phyloP scores from a whole-genome alignment of 2,888 invertebrate genomes.

The Amiota mariae region DNA sequence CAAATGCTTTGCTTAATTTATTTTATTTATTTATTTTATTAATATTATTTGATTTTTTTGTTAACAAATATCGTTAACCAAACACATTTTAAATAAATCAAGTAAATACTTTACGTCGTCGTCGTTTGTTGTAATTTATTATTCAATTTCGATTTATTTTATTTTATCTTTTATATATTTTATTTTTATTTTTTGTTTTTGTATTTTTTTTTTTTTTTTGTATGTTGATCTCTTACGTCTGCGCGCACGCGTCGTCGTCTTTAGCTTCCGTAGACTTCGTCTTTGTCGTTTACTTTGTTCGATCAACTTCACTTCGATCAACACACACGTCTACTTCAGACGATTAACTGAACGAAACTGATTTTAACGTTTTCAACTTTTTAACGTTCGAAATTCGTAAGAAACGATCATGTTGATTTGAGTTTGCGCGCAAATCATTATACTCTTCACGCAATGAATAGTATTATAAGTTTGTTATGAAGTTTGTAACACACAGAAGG shows the following conservation, averaged over 20 bases:
- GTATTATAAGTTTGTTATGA: no score
- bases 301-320: slow-evolving; percentile 19
- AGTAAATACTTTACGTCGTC: slow-evolving; percentile 40
- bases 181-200: slow-evolving; percentile 20
- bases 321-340: slow-evolving; percentile 60
- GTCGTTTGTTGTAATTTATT: slow-evolving; percentile 15
- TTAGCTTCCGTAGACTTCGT: slow-evolving; percentile 13
- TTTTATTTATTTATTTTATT: slow-evolving; percentile 39
- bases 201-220: slow-evolving; percentile 28
- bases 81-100: slow-evolving; percentile 35
- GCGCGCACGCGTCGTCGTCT: slow-evolving; percentile 45
- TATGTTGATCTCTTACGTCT: slow-evolving; percentile 46
- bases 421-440: no score
- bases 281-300: not conserved
- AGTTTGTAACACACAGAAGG: no score
- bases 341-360: slow-evolving; percentile 50
- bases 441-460: no score
- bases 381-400: no score
- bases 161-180: no score
- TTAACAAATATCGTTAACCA: slow-evolving; percentile 9
- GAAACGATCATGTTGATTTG: no score
- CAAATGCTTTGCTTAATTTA: slow-evolving; percentile 41
- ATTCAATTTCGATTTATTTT: not conserved
- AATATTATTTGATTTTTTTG: slow-evolving; percentile 23
- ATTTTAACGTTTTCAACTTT: no score